phyloP scores from a whole-genome alignment of 2,797 vertebrate genomes.

The Melanogrammus aeglefinus region DNA sequence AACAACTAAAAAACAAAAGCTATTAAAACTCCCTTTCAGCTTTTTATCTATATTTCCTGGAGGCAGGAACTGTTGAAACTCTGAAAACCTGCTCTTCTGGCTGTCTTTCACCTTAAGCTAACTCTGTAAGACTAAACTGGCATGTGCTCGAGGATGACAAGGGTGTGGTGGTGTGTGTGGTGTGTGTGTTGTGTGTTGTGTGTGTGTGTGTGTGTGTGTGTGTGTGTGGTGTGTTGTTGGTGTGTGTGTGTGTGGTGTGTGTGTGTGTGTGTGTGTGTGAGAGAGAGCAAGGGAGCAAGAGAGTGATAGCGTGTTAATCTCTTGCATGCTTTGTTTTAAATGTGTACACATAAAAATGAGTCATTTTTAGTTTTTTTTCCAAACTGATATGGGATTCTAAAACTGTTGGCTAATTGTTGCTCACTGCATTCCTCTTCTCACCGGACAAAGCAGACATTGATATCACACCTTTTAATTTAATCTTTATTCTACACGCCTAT shows the following conservation, averaged over 20 bases:
- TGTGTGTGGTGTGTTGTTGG: neutral
- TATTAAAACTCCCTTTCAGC: no score
- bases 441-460: slow-evolving; percentile 18
- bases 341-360: slow-evolving; percentile 3
- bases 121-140: no score
- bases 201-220: slow-evolving; percentile 9
- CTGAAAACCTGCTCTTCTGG: slow-evolving; percentile 44
- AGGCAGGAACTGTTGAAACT: slow-evolving; percentile 22
- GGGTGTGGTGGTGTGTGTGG: neutral
- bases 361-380: neutral
- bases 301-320: neutral
- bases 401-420: neutral
- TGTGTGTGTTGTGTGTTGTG: slow-evolving; percentile 3
- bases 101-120: slow-evolving; percentile 9
- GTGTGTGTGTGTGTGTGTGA: slow-evolving; percentile 3
- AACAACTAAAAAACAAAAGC: neutral
- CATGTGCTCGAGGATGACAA: neutral
- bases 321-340: neutral
- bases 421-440: slow-evolving; percentile 18
- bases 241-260: slow-evolving; percentile 1
- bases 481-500: slow-evolving; percentile 3
- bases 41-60: neutral
- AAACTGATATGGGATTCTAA: neutral
- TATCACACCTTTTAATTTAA: slow-evolving; percentile 22
- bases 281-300: slow-evolving; percentile 2